Evolutionary conservation across 1,140 invertebrate species (phyloP).

Genomic region (Drosophila lacertosa): DNA sequence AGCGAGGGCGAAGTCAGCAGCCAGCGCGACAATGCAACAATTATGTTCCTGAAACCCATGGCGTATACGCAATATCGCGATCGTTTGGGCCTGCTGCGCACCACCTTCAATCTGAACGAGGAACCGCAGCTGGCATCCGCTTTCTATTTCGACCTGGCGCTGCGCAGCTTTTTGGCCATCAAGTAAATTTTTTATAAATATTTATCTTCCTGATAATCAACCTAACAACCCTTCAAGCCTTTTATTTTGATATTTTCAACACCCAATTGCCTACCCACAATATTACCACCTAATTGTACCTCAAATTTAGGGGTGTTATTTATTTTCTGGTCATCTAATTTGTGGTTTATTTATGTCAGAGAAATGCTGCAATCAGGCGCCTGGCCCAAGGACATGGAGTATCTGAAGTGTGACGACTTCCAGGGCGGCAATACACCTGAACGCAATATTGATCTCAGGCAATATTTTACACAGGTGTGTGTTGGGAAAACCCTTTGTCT

Average conservation of each 20-base stretch:
- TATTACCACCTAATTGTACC: not conserved
- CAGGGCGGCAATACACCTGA: constrained; percentile 89
- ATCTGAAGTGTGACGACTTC: constrained; percentile 91
- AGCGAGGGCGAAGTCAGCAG: constrained; percentile 88
- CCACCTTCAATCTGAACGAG: constrained; percentile 88
- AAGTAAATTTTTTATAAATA: constrained; percentile 85
- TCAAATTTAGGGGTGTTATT: not conserved
- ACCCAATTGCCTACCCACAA: not conserved
- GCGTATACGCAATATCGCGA: constrained; percentile 86
- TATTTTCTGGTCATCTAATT: constrained; percentile 3
- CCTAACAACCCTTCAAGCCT: not conserved
- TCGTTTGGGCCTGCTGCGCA: constrained; percentile 87
- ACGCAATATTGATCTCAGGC: constrained; percentile 86
- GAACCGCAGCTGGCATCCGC: constrained; percentile 90
- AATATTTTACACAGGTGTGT: constrained; percentile 85
- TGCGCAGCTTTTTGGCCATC: constrained; percentile 89
- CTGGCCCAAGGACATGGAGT: constrained; percentile 89
- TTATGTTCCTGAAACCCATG: constrained; percentile 88
- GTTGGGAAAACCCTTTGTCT: constrained; percentile 18
- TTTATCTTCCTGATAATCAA: too few relatives aligned
- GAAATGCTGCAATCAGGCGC: constrained; percentile 86
- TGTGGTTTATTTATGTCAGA: constrained; percentile 26
- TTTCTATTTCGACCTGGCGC: constrained; percentile 93
- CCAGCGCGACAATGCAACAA: constrained; percentile 88
- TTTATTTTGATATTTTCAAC: not conserved